Base-by-base conservation (phyloP, 2,113 vertebrate species). In the Kryptolebias marmoratus region DNA sequence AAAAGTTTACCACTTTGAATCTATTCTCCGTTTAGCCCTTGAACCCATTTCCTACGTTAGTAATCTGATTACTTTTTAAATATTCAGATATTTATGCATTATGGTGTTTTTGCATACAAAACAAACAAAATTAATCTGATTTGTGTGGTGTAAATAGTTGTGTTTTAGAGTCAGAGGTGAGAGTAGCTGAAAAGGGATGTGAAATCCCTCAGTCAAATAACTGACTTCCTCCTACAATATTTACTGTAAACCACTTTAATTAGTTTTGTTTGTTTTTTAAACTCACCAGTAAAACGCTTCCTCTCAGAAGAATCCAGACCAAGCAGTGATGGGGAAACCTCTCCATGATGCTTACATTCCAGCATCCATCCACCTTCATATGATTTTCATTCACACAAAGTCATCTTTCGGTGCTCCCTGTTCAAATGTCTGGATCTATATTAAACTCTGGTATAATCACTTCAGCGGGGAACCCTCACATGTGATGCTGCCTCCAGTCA, bases 211-310 rank as follows among this genome's bases (percentile, higher is more conserved):
- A 36, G 36, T 36, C 36, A 18, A 50, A 5, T 5, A 2, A 50
- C 15, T 15, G 14, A 50, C 4, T 18, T 3, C 14, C 48, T 16
- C 14, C 15, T 15, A 5, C 14, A 50, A 4, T 3, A 5, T 6
- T 55, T 36, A 36, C 32, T 36, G 32, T 31, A 55, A 30, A 55
- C 28, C 13, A 14, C 12, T 15, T 31, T 14, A 30, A 55, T 13
- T 55, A 55, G 22, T 28, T 2, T 16, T 6, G 14, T 31, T 11
- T 57, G 11, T 39, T n/a, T 18, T 28, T 64, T 28, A 36, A 63
- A 60, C 94, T 95, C 87, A 96, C 95, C 94, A 96, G 67, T 80
- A 89, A 94, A 84, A 93, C 86, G 88, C 91, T 93, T 86, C 94
- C 95, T 84, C 93, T 93, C 84, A 96, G 86, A 79, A 96, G 91